phyloP scores from a whole-genome alignment of 2,888 invertebrate species.

The Dicycla oo region DNA sequence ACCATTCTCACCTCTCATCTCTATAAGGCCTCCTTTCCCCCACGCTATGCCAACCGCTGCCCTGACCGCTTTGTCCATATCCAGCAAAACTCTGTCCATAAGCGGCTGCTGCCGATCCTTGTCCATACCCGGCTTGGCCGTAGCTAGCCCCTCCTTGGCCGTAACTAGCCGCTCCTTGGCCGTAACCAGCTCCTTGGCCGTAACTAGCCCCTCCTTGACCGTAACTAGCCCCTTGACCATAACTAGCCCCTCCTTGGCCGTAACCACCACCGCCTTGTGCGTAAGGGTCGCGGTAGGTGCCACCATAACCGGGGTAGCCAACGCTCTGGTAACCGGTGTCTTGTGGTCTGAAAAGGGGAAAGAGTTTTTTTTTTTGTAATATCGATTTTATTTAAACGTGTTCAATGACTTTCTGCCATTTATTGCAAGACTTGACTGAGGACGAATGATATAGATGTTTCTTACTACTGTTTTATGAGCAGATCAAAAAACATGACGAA shows the following conservation, averaged over 20 bases:
- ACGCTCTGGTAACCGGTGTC: conserved; percentile 78
- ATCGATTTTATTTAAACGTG: not conserved
- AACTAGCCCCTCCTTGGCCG: conserved; percentile 19
- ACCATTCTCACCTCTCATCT: conserved; percentile 80
- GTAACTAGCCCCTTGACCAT: conserved; percentile 33
- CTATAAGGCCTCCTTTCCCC: conserved; percentile 85
- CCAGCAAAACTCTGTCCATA: conserved; percentile 60
- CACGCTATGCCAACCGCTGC: conserved; percentile 84
- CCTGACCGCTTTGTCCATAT: conserved; percentile 63
- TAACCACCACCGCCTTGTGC: conserved; percentile 60
- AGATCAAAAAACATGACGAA: not conserved
- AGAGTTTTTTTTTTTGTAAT: not conserved
- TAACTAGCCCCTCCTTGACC: conserved; percentile 32
- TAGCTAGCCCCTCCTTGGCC: conserved; percentile 34
- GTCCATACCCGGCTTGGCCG: conserved; percentile 40
- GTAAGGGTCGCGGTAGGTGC: conserved; percentile 66
- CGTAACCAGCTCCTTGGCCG: conserved; percentile 34
- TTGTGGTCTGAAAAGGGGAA: conserved; percentile 74
- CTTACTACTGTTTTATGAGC: not conserved
- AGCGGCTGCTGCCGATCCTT: conserved; percentile 37
- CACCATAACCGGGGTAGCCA: conserved; percentile 59
- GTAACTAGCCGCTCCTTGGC: conserved; percentile 35
- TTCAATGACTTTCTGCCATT: not conserved
- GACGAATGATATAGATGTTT: not conserved
- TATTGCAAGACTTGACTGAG: not conserved